phyloP scores from a whole-genome alignment of 2,797 vertebrate species.

The Sphenodon punctatus region DNA sequence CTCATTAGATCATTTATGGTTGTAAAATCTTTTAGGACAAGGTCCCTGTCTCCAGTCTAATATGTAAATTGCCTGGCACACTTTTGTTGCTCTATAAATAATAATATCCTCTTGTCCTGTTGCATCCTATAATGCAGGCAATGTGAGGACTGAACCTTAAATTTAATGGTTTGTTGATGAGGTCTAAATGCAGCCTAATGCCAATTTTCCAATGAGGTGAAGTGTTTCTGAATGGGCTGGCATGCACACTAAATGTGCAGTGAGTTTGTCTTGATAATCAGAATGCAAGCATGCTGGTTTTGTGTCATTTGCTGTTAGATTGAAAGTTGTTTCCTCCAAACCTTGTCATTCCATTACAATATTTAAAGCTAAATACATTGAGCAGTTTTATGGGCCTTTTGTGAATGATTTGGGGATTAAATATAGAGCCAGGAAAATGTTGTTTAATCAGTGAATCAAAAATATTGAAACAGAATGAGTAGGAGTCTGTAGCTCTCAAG shows the following conservation, averaged over 20 bases:
- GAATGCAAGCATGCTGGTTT: constrained; percentile 3
- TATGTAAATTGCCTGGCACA: neutral
- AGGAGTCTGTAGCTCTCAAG: neutral
- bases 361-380: constrained; percentile 34
- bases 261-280: constrained; percentile 34
- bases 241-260: neutral
- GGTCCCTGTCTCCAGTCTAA: neutral
- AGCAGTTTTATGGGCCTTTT: constrained; percentile 38
- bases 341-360: neutral
- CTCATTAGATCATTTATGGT: neutral
- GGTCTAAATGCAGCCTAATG: constrained; percentile 15
- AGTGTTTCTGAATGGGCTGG: constrained; percentile 21
- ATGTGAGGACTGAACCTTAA: constrained; percentile 5
- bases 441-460: neutral
- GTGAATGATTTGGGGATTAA: constrained; percentile 41
- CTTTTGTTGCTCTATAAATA: neutral
- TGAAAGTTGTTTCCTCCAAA: constrained; percentile 12
- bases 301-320: constrained; percentile 48
- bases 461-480: neutral
- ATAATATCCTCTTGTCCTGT: neutral
- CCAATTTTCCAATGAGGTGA: constrained; percentile 11
- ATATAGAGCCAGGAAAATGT: constrained; percentile 17
- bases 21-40: neutral
- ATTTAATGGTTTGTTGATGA: constrained; percentile 32
- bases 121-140: neutral